These are phyloP conservation scores for Nymphalis io DNA, from an alignment of 1,140 invertebrate genomes.

Conservation along the genomic window DNA sequence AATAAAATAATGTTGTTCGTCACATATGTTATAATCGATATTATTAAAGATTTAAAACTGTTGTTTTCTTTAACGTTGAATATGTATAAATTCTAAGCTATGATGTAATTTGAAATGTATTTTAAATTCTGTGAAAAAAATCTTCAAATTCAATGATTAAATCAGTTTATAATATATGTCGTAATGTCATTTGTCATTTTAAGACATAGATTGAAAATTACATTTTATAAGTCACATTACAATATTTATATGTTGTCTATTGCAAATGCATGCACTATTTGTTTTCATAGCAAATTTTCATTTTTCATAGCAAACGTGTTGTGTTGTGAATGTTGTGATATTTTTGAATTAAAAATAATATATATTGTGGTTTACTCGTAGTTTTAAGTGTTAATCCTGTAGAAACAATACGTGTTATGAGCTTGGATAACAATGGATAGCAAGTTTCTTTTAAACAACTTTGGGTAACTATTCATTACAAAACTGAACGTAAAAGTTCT, in stretches of 20 bases:
- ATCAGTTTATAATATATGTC: too few species aligned
- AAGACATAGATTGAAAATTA: too few species aligned
- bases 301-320: neutral
- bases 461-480: conserved; percentile 50
- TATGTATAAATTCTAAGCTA: too few species aligned
- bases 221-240: neutral
- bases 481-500: conserved; percentile 29
- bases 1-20: too few species aligned
- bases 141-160: too few species aligned
- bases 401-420: conserved; percentile 12
- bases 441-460: conserved; percentile 64
- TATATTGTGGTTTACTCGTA: conserved; percentile 14
- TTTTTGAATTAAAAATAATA: neutral
- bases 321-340: conserved; percentile 4
- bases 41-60: too few species aligned
- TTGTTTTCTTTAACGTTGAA: too few species aligned
- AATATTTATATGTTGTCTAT: conserved; percentile 3
- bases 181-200: too few species aligned
- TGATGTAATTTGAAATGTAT: too few species aligned
- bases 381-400: conserved; percentile 15
- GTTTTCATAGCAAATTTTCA: too few species aligned
- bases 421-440: conserved; percentile 58
- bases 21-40: too few species aligned
- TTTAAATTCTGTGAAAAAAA: too few species aligned
- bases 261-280: neutral